Base-by-base conservation (phyloP, 2,888 invertebrate species). In the Netelia virgata region DNA sequence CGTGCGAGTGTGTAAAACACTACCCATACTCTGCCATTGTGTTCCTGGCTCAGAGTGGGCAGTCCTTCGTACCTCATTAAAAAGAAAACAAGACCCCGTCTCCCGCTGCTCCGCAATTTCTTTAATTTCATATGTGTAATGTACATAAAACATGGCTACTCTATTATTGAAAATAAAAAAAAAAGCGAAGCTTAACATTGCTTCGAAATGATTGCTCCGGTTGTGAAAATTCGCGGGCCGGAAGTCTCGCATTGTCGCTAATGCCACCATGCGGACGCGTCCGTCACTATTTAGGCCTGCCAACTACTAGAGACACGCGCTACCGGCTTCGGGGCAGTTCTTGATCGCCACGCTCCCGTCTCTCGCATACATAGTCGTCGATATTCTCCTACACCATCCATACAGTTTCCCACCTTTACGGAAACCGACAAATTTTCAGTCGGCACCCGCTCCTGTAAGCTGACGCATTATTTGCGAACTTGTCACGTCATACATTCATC, bases 101-200 rank as follows among this genome's bases (percentile, higher is more conserved):
- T 63, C 70, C 69, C 50, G 55, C 63, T 70, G 75, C 74, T 84
- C 73, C 72, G 63, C 55, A 64, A 55, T 63, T 84, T 81, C 69
- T 81, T 84, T 82, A 74, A 84, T 84, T 84, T 84, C 84, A 82
- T 84, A 84, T 82, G 78, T 82, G 78, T 84, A 84, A 84, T 84
- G 84, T 84, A 84, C 84, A 84, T 84, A 84, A 82, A 84, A 79
- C 74, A 82, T 82, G 84, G 84, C 84, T 84, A 82, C 77, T 78
- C 81, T 78, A 82, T 70, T 82, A 82, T 82, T 84, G 78, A 84
- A 82, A 84, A 84, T 78, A 83, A 83, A 76, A 82, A 70, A 73
- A 73, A 83, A 82, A 75, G 66, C 80, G 66, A 76, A 73, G 80
- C 80, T 77, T 73, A 59, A 41, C 28, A 57, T 70, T 76, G 43